These are phyloP conservation scores for Liasis olivaceus DNA, from an alignment of 2,797 vertebrate genomes.

Conservation along the genomic window DNA sequence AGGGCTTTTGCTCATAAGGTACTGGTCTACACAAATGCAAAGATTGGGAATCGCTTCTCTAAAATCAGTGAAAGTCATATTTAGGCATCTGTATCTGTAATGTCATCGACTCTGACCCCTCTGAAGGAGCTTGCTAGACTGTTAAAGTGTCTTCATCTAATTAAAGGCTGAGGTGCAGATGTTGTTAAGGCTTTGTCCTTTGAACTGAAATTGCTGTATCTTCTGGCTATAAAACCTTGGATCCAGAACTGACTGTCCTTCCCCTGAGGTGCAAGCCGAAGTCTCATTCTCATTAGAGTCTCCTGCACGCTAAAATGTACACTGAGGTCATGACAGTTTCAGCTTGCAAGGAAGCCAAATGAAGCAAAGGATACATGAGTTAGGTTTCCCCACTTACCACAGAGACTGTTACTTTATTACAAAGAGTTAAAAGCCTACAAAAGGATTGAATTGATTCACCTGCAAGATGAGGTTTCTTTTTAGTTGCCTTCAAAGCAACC, in stretches of 20 bases:
- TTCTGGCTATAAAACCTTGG: too few species aligned
- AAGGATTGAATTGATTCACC: background rate
- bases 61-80: background rate
- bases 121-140: background rate
- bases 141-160: background rate
- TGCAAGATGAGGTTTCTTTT: background rate
- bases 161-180: background rate
- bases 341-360: too few species aligned
- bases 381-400: background rate
- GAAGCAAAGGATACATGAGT: background rate
- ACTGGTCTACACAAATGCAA: background rate
- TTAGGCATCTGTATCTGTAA: background rate
- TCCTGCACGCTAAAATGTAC: too few species aligned
- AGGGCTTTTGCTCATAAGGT: too few species aligned
- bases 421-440: background rate
- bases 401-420: background rate
- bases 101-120: background rate
- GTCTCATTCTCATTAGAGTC: too few species aligned
- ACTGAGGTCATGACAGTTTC: too few species aligned
- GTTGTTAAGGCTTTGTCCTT: background rate
- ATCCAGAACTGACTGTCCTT: too few species aligned
- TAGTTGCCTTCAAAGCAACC: background rate
- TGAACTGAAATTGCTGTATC: too few species aligned
- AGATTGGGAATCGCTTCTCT: background rate
- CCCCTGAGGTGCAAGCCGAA: too few species aligned